These are phyloP conservation scores for Grantiella picta DNA, from an alignment of 2,113 vertebrate species.

Conservation along the genomic window DNA sequence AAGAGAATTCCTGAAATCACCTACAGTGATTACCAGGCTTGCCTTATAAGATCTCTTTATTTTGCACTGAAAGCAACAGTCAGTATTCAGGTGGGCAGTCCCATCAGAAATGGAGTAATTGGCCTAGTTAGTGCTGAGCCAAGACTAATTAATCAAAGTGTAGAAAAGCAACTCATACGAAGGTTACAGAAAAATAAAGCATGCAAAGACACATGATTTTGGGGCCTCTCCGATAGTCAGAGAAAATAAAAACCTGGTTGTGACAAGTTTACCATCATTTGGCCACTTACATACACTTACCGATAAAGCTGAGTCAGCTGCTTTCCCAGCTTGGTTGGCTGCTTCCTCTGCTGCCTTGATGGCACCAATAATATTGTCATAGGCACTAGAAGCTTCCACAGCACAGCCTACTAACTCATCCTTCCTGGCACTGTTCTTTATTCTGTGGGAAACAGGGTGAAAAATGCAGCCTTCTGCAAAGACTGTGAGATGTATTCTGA, in stretches of 20 bases:
- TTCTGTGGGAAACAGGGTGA: slow-evolving; percentile 59
- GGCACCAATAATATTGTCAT: slow-evolving; percentile 88
- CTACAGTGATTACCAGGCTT: not conserved
- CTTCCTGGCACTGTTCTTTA: slow-evolving; percentile 79
- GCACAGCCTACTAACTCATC: slow-evolving; percentile 81
- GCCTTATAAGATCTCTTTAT: not conserved
- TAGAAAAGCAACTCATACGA: not conserved
- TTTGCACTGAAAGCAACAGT: not conserved
- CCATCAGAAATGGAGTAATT: not conserved
- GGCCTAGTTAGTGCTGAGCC: not conserved
- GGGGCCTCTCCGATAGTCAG: not conserved
- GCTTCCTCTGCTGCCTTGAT: slow-evolving; percentile 87
- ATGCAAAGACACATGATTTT: not conserved
- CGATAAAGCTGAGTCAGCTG: slow-evolving; percentile 80
- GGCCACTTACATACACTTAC: slow-evolving; percentile 65
- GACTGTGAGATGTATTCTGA: not conserved
- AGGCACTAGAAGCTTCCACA: slow-evolving; percentile 85
- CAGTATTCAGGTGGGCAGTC: not conserved
- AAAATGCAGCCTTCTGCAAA: not conserved
- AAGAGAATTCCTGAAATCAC: not conserved
- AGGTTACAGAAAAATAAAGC: not conserved
- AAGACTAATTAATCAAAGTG: not conserved
- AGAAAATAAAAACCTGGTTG: not conserved
- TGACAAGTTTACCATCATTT: not conserved
- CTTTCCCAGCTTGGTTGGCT: slow-evolving; percentile 80